Conservation (phyloP, 30 jellyfish, hydroid and myxozoan genomes). For the Pelagia noctiluca region DNA sequence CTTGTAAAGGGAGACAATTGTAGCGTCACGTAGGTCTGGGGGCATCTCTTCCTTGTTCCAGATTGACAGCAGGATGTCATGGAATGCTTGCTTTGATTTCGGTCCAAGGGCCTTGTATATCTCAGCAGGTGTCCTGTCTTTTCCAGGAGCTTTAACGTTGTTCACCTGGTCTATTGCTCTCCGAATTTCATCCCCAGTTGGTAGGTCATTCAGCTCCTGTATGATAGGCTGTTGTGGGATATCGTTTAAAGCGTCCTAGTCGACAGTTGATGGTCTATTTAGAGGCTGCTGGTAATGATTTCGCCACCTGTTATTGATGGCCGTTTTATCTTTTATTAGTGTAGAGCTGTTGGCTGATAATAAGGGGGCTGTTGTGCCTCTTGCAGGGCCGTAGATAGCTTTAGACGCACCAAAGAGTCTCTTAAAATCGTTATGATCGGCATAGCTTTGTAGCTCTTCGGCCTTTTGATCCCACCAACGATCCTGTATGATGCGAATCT, state of each 20-base stretch:
- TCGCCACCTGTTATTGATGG: too few species aligned
- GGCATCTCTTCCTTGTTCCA: not conserved
- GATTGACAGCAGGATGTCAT: slow-evolving; percentile 24
- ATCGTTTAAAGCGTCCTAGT: not conserved
- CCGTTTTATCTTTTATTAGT: too few species aligned
- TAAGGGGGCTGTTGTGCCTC: too few species aligned
- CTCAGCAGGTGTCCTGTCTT: slow-evolving; percentile 18
- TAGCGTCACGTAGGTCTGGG: not conserved
- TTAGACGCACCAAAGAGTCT: too few species aligned
- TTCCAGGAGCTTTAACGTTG: slow-evolving; percentile 22
- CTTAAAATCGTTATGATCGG: too few species aligned
- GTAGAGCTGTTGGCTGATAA: too few species aligned
- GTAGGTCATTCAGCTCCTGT: slow-evolving; percentile 18
- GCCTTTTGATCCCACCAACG: too few species aligned
- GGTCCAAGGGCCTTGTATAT: slow-evolving; percentile 12
- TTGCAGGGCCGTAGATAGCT: too few species aligned
- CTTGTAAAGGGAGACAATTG: slow-evolving; percentile 5
- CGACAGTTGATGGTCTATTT: not conserved
- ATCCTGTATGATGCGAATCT: too few species aligned
- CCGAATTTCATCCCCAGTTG: not conserved
- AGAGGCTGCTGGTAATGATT: too few species aligned
- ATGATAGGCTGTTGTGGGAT: slow-evolving; percentile 10
- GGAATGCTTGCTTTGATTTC: not conserved
- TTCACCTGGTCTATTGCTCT: slow-evolving; percentile 1
- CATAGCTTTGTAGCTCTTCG: too few species aligned